These are phyloP conservation scores for Minunthozetes semirufus DNA, from an alignment of 2,888 invertebrate genomes.

Conservation along the genomic window DNA sequence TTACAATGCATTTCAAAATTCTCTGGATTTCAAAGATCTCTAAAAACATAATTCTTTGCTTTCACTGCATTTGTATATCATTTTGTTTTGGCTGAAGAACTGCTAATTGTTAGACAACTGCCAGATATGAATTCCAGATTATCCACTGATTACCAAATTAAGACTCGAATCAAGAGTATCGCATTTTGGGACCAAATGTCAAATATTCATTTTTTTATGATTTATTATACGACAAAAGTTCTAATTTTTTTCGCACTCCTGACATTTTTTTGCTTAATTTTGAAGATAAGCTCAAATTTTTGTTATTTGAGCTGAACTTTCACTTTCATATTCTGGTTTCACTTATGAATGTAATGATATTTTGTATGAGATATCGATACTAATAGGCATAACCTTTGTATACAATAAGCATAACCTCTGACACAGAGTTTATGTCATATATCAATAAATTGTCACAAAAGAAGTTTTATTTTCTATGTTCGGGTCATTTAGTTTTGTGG, in stretches of 20 bases:
- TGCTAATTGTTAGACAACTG: slow-evolving; percentile 26
- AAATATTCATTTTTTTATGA: neutral
- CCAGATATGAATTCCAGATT: slow-evolving; percentile 5
- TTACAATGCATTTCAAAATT: slow-evolving; percentile 12
- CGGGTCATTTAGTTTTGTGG: slow-evolving; percentile 27
- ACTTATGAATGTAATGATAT: neutral
- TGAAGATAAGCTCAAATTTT: too few species aligned
- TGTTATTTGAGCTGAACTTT: too few species aligned
- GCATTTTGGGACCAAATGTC: neutral
- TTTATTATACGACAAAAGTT: neutral
- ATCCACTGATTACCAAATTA: slow-evolving; percentile 5
- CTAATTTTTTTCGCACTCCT: neutral
- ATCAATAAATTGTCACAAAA: slow-evolving; percentile 21
- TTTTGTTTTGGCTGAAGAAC: slow-evolving; percentile 24
- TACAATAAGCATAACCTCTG: slow-evolving; percentile 19
- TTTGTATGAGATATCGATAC: slow-evolving; percentile 12
- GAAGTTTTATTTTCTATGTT: slow-evolving; percentile 18
- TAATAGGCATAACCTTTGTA: slow-evolving; percentile 28
- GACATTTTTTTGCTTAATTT: neutral
- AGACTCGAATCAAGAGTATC: neutral
- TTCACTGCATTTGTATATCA: slow-evolving; percentile 22
- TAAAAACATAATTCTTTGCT: slow-evolving; percentile 23
- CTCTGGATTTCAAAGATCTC: neutral
- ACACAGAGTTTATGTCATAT: slow-evolving; percentile 12
- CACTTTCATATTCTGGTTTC: too few species aligned